These are phyloP conservation scores for Ennomos fuscantarius DNA, from an alignment of 2,888 invertebrate genomes.

Conservation along the genomic window DNA sequence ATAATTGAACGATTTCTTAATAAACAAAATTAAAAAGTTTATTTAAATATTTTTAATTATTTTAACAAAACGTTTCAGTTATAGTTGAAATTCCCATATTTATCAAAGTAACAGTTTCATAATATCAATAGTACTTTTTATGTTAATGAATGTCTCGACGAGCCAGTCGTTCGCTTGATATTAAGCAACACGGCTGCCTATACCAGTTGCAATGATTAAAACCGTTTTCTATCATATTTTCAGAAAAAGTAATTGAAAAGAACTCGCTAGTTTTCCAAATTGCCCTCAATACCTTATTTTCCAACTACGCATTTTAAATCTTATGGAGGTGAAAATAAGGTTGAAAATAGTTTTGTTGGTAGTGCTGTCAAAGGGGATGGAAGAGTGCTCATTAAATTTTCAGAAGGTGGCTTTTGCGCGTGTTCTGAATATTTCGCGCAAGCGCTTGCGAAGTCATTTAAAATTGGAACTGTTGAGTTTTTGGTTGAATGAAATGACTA, in stretches of 20 bases:
- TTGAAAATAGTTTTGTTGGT: constrained; percentile 1
- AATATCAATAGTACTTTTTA: no score
- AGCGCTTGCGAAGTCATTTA: constrained; percentile 1
- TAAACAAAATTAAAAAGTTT: no score
- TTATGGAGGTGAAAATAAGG: constrained; percentile 13
- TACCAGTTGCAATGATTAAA: constrained; percentile 2
- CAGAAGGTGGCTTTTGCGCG: constrained; percentile 27
- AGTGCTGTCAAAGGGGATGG: constrained; percentile 24
- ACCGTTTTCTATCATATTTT: background rate
- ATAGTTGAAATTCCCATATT: no score
- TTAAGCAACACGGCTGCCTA: no score
- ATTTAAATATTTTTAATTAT: no score
- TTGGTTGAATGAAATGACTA: background rate
- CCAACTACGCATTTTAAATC: constrained; percentile 6
- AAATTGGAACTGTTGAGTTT: background rate
- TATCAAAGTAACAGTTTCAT: no score
- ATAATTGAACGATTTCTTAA: no score
- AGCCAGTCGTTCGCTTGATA: no score
- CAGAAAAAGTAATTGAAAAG: constrained; percentile 3
- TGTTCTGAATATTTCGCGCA: constrained; percentile 20
- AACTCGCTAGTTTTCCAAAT: constrained; percentile 2
- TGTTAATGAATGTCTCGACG: no score
- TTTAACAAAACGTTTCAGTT: no score
- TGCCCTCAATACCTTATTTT: background rate
- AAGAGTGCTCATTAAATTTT: constrained; percentile 35